These are phyloP conservation scores for Drosophila grimshawi DNA, from an alignment of 1,140 invertebrate genomes.

Conservation along the genomic window DNA sequence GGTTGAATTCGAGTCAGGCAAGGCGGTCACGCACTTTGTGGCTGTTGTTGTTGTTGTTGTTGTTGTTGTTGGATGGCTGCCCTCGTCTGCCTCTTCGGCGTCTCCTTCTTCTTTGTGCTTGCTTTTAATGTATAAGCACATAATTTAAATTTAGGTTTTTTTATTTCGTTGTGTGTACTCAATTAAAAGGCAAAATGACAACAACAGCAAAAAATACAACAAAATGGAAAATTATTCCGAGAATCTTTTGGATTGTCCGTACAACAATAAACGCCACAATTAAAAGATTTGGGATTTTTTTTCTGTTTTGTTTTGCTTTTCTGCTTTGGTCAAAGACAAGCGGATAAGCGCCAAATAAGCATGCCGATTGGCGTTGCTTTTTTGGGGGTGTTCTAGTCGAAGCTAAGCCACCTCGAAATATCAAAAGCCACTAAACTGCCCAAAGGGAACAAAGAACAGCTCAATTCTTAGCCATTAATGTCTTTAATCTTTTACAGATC, in stretches of 20 bases:
- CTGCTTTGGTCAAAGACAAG: conserved; percentile 21
- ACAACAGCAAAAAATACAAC: conserved; percentile 40
- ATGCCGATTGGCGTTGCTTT: background rate
- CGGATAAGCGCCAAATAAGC: conserved; percentile 19
- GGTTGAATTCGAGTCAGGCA: conserved; percentile 12
- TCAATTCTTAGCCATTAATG: conserved; percentile 24
- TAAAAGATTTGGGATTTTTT: conserved; percentile 56
- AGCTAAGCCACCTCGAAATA: conserved; percentile 33
- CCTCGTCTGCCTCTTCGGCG: background rate
- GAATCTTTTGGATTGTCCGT: conserved; percentile 64
- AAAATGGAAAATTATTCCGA: conserved; percentile 79
- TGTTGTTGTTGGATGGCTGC: conserved; percentile 20
- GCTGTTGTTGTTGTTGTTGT: conserved; percentile 25
- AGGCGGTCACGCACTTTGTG: conserved; percentile 45
- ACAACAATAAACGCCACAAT: conserved; percentile 63
- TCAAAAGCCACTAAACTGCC: conserved; percentile 29
- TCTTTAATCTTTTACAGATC: conserved; percentile 29
- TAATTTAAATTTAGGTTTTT: conserved; percentile 74
- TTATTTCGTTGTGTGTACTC: conserved; percentile 67
- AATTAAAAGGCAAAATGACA: conserved; percentile 78
- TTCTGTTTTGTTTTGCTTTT: conserved; percentile 37
- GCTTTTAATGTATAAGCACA: conserved; percentile 59
- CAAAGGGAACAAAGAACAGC: background rate
- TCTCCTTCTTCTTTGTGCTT: conserved; percentile 23
- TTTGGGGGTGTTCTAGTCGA: conserved; percentile 7